Evolutionary conservation across 2,113 vertebrate genomes (phyloP).

Genomic region (Grammomys dolichurus): DNA sequence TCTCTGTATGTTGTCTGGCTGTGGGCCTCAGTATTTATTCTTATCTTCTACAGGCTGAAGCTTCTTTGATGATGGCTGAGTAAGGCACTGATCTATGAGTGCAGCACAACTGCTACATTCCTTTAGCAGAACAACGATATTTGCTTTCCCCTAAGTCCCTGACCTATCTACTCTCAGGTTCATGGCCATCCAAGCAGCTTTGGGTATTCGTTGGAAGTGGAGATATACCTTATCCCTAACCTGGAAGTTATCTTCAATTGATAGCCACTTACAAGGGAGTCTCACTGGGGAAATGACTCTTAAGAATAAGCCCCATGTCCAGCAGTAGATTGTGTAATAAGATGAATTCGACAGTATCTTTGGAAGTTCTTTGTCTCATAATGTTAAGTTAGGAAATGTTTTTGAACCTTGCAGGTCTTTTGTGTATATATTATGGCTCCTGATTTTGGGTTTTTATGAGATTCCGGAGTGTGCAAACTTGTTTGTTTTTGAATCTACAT

Average conservation of each 20-base stretch:
- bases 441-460: not conserved
- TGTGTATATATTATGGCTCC: not conserved
- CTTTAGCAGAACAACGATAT: not conserved
- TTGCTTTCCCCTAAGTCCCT: not conserved
- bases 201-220: not conserved
- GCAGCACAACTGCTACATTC: not conserved
- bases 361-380: not conserved
- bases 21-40: not conserved
- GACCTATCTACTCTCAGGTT: not conserved
- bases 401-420: not conserved
- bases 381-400: not conserved
- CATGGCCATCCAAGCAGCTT: not conserved
- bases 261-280: not conserved
- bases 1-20: not conserved
- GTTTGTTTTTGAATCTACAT: not conserved
- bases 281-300: not conserved
- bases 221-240: not conserved
- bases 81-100: not conserved
- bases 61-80: not conserved
- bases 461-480: not conserved
- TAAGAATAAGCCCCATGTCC: no score
- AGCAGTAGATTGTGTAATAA: not conserved
- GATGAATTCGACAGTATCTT: not conserved
- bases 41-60: not conserved
- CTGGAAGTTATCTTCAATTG: not conserved